Evolutionary conservation across 2,797 vertebrate genomes (phyloP).

Genomic region (Phoeniculus purpureus): DNA sequence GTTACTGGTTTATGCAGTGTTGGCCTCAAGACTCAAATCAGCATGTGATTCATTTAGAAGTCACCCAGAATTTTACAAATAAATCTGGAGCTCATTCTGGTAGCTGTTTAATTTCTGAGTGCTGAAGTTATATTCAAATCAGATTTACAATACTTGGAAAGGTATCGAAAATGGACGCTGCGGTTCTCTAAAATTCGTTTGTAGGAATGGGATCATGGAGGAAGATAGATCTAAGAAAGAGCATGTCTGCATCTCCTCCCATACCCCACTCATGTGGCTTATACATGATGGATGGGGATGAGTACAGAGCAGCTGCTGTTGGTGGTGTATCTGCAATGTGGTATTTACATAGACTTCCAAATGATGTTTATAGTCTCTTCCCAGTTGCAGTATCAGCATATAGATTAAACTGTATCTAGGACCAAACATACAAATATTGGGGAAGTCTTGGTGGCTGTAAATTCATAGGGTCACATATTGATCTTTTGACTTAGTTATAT

Average conservation of each 20-base stretch:
- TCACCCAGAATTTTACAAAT: background rate
- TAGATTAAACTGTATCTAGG: background rate
- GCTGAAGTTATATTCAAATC: background rate
- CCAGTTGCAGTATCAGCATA: background rate
- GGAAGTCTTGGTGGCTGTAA: background rate
- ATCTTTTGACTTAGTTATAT: slow-evolving; percentile 4
- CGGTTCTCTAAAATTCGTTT: background rate
- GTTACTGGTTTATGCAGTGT: background rate
- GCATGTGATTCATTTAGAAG: background rate
- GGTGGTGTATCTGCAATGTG: background rate
- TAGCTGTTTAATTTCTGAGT: background rate
- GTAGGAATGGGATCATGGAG: background rate
- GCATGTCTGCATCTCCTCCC: accelerated
- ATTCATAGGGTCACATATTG: slow-evolving; percentile 24
- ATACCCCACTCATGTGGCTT: accelerated
- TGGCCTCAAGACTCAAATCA: background rate
- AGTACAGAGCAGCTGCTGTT: background rate
- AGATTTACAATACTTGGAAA: background rate
- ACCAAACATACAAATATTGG: background rate
- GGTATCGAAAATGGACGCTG: background rate
- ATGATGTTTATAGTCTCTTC: background rate
- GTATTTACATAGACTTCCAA: background rate
- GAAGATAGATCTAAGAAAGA: background rate
- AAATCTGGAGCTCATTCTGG: background rate
- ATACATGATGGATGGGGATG: accelerated